Evolutionary conservation across 2,113 vertebrate genomes (phyloP), one percentile per base, ranked within the genome.

Genomic region (Chauna torquata): DNA sequence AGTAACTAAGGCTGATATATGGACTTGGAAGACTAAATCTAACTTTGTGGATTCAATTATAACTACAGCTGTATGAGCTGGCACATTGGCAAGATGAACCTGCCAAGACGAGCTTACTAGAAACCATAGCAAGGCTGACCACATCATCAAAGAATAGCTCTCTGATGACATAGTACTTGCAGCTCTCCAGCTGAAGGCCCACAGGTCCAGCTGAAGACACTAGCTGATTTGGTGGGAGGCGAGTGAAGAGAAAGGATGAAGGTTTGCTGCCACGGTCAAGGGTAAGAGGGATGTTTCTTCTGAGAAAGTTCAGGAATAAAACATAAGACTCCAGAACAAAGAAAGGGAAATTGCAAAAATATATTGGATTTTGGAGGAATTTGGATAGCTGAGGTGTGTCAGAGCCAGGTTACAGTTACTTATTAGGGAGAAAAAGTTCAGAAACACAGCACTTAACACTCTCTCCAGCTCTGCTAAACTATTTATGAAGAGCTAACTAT

Each of bases 41-140:
- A 92, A 91, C 82, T 94, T 96, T 96, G 88, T 97, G 95, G 96
- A 97, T 97, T 98, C 91, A 97, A 96, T 97, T 97, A 97, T 94
- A 97, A 98, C 95, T 96, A 91, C 97, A 98, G 95, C 96, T 97
- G 96, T 95, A 97, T 90, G 94, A 97, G 78, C 59, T 88, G 88
- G 91, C 92, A n/a, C 49, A 25, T 87, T 96, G 95, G 97, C 88
- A 95, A 82, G 96, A 90, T 7, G 17, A 88, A 96, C 38, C 93
- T 98, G 93, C 90, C 97, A 98, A 97, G 58, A 62, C 72, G 57
- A 92, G 45, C 88, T 97, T 97, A 79, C 88, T 95, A 91, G 96
- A 91, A 66, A 84, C 80, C 23, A 23, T 83, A 94, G 92, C 65
- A 95, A 96, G 95, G 81, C 78, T 75, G 79, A 93, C 85, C 94